Conservation (phyloP, 2,888 invertebrate species). For the Drosophila cyrtoloma region DNA sequence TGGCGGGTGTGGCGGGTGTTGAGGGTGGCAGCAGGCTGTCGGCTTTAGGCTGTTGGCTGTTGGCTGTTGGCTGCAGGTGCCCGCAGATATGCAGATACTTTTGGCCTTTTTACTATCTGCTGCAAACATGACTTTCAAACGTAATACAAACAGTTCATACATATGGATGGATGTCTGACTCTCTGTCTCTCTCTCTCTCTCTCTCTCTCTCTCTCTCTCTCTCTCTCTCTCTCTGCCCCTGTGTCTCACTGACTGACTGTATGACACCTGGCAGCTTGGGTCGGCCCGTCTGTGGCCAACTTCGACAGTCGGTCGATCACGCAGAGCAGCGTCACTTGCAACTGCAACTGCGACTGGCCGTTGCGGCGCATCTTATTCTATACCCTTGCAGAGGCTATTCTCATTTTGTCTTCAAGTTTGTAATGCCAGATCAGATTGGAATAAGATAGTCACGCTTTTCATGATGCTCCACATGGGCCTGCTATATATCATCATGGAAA, state of each 20-base stretch:
- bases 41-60: constrained; percentile 1
- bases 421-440: background rate
- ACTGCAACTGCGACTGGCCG: constrained; percentile 6
- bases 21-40: constrained; percentile 1
- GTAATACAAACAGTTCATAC: constrained; percentile 78
- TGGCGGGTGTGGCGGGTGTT: background rate
- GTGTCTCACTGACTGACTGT: constrained; percentile 22
- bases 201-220: constrained; percentile 9
- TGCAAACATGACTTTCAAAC: constrained; percentile 76
- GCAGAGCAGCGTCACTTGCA: constrained; percentile 49
- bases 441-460: background rate
- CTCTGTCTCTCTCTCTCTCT: constrained; percentile 3
- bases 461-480: background rate
- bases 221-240: background rate
- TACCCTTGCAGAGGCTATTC: background rate
- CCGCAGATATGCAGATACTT: constrained; percentile 72
- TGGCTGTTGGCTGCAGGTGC: constrained; percentile 55
- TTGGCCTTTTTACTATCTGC: constrained; percentile 51
- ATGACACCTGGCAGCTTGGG: constrained; percentile 49
- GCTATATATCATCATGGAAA: background rate
- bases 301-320: constrained; percentile 80
- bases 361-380: constrained; percentile 48
- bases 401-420: background rate
- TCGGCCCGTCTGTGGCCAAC: constrained; percentile 45
- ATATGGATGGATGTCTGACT: constrained; percentile 63